These are phyloP conservation scores for Flexamia atlantica DNA, from an alignment of 2,888 invertebrate species.

Conservation along the genomic window DNA sequence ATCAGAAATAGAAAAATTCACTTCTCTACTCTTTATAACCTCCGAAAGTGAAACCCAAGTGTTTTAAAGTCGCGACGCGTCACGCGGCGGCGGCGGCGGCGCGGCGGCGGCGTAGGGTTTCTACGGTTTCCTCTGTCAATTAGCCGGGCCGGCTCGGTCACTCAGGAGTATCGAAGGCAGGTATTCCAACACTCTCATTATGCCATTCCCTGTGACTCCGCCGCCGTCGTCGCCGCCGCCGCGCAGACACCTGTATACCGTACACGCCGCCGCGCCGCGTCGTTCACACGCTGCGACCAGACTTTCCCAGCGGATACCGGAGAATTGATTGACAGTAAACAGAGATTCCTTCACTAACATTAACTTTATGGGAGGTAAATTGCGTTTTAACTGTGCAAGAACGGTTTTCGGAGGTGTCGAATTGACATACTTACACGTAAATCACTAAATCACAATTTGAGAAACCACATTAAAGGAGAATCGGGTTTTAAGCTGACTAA, in stretches of 20 bases:
- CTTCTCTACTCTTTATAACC: too few species aligned
- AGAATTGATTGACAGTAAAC: background rate
- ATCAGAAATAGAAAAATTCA: too few species aligned
- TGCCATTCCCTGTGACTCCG: background rate
- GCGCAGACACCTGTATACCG: conserved; percentile 17
- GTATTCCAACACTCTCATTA: conserved; percentile 35
- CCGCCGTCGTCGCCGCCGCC: background rate
- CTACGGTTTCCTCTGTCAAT: conserved; percentile 38
- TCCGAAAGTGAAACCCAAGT: too few species aligned
- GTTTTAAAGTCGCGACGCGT: too few species aligned
- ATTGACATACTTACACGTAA: too few species aligned
- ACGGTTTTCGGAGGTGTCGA: too few species aligned
- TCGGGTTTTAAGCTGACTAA: too few species aligned
- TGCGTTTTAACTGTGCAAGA: background rate
- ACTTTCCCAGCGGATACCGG: conserved; percentile 2
- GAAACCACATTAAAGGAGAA: too few species aligned
- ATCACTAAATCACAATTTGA: too few species aligned
- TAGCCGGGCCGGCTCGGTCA: conserved; percentile 8
- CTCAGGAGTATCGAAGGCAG: conserved; percentile 31
- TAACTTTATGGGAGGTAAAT: background rate
- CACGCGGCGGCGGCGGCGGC: too few species aligned
- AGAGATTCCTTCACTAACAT: background rate
- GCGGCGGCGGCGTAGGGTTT: conserved; percentile 12
- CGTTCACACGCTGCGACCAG: conserved; percentile 36
- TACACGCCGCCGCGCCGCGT: background rate